Evolutionary conservation across 2,797 vertebrate species (phyloP).

Genomic region (Xyrichtys novacula): DNA sequence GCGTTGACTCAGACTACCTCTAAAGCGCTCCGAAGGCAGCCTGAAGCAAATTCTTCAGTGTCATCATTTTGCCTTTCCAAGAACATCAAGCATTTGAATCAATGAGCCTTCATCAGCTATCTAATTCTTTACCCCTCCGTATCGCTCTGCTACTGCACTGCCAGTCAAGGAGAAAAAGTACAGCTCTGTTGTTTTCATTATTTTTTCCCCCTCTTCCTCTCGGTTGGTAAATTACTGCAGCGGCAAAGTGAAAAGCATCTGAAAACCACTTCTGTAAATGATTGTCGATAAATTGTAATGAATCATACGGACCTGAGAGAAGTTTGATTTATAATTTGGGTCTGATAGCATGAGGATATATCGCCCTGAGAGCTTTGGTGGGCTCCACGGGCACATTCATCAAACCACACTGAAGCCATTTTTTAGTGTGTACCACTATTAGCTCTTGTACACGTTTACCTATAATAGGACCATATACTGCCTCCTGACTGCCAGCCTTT

Average conservation of each 20-base stretch:
- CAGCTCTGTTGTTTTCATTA: conserved; percentile 69
- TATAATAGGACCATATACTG: conserved; percentile 44
- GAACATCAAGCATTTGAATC: conserved; percentile 81
- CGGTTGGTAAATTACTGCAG: conserved; percentile 80
- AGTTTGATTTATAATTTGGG: conserved; percentile 84
- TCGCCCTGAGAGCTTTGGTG: conserved; percentile 73
- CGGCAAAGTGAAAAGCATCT: conserved; percentile 82
- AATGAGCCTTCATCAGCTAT: conserved; percentile 77
- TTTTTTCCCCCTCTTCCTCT: conserved; percentile 16
- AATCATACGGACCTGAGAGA: conserved; percentile 81
- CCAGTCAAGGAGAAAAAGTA: conserved; percentile 71
- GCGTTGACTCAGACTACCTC: conserved; percentile 50
- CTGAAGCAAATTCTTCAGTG: conserved; percentile 66
- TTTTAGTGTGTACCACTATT: conserved; percentile 70
- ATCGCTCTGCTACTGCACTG: conserved; percentile 68
- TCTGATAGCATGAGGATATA: conserved; percentile 77
- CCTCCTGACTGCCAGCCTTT: conserved; percentile 33
- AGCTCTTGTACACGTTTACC: conserved; percentile 58
- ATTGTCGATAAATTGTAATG: conserved; percentile 84
- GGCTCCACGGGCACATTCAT: conserved; percentile 75
- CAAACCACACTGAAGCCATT: conserved; percentile 74
- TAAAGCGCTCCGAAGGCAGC: conserved; percentile 55
- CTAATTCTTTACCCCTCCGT: conserved; percentile 73
- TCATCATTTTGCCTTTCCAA: conserved; percentile 72
- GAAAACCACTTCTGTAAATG: conserved; percentile 85